Conservation (phyloP, 2,888 invertebrate genomes). For the Embidobia sp. region DNA sequence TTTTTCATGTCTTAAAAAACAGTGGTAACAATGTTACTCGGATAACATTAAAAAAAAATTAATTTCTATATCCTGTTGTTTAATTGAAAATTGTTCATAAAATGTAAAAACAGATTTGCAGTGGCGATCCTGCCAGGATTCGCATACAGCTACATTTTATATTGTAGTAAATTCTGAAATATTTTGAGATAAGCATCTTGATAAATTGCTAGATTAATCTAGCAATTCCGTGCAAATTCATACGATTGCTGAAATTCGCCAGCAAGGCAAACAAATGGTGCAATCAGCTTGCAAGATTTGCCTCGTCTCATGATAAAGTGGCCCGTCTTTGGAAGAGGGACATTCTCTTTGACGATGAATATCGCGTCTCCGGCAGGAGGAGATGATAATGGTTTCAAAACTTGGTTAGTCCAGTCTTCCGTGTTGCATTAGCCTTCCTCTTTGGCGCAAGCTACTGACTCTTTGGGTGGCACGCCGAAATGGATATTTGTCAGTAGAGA, state of each 20-base stretch:
- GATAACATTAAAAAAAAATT: too few species aligned
- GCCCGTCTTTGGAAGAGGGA: conserved; percentile 19
- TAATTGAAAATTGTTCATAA: too few species aligned
- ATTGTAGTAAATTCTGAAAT: neutral
- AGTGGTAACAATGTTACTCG: too few species aligned
- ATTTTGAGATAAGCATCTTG: neutral
- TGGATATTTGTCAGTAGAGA: conserved; percentile 38
- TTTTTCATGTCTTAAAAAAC: too few species aligned
- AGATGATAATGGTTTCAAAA: conserved; percentile 50
- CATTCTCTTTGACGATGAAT: conserved; percentile 42
- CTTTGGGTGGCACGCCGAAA: conserved; percentile 32
- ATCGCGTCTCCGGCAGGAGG: conserved; percentile 24
- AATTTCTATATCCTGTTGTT: too few species aligned
- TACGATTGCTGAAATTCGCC: conserved; percentile 4
- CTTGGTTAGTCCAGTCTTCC: conserved; percentile 50
- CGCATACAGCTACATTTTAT: too few species aligned
- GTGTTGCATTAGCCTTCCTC: conserved; percentile 35
- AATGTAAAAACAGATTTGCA: too few species aligned
- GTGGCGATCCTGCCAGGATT: too few species aligned
- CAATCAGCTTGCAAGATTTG: conserved; percentile 29
- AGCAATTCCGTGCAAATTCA: conserved; percentile 7
- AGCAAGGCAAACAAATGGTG: conserved; percentile 31
- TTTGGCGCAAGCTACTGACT: conserved; percentile 17
- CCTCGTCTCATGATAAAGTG: conserved; percentile 27
- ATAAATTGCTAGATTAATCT: conserved; percentile 1